Evolutionary conservation across 2,797 vertebrate species (phyloP).

Genomic region (Ara ararauna): DNA sequence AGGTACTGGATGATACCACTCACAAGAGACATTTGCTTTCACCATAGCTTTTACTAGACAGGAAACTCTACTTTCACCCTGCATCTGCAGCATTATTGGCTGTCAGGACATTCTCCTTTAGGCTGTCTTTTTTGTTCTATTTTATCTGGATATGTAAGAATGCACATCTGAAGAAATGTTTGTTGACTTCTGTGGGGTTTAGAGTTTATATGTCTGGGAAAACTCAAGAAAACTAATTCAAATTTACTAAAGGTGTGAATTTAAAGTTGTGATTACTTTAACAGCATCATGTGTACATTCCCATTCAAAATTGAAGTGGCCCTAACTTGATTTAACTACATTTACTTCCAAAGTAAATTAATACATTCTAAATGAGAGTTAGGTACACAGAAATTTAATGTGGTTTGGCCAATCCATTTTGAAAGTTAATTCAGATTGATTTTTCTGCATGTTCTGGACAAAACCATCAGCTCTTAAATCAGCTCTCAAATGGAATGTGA

Average conservation of each 20-base stretch:
- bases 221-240: background rate
- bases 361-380: constrained; percentile 51
- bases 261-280: constrained; percentile 32
- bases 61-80: background rate
- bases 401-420: constrained; percentile 44
- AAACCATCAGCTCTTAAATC: constrained; percentile 27
- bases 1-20: background rate
- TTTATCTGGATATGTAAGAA: background rate
- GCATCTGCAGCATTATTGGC: background rate
- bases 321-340: constrained; percentile 32
- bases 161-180: constrained; percentile 4
- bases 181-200: constrained; percentile 15
- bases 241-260: constrained; percentile 45
- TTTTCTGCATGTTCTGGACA: constrained; percentile 51
- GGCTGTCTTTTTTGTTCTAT: background rate
- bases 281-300: constrained; percentile 14
- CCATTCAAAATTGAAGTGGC: constrained; percentile 43
- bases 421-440: constrained; percentile 69
- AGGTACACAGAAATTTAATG: constrained; percentile 26
- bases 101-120: background rate
- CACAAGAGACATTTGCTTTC: background rate
- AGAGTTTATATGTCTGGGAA: background rate
- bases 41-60: background rate
- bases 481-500: constrained; percentile 17
- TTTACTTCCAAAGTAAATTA: constrained; percentile 54